Percentiles rank a stretch among this genome's conserved stretches.
phyloP scores from a whole-genome alignment of 2,797 vertebrate genomes.

The Semaprochilodus insignis region DNA sequence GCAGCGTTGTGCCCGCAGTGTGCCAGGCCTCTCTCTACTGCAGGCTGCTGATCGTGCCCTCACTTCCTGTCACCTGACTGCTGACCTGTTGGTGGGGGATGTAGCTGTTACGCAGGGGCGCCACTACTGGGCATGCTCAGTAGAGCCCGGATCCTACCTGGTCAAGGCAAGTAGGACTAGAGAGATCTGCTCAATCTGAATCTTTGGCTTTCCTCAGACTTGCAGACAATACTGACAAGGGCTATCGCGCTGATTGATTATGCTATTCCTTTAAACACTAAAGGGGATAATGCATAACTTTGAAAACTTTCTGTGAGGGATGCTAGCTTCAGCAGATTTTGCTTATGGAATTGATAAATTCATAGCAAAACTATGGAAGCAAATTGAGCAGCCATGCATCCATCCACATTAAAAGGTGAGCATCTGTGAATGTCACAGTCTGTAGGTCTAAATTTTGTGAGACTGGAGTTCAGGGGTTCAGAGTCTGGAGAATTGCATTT shows the following conservation, averaged over 20 bases:
- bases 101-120: conserved; percentile 94
- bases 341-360: too few relatives aligned
- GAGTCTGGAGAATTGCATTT: neutral
- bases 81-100: conserved; percentile 92
- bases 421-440: neutral
- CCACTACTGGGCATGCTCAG: conserved; percentile 97
- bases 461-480: neutral
- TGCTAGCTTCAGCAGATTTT: too few relatives aligned
- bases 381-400: too few relatives aligned
- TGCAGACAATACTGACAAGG: neutral
- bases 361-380: too few relatives aligned
- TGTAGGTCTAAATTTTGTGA: neutral
- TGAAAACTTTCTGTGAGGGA: too few relatives aligned
- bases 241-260: too few relatives aligned
- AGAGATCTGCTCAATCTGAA: neutral
- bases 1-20: conserved; percentile 91
- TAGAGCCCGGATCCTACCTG: conserved; percentile 94
- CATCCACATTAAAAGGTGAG: neutral
- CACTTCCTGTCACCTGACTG: conserved; percentile 94
- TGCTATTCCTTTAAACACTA: too few relatives aligned
- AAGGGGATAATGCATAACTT: too few relatives aligned
- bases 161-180: conserved; percentile 80
- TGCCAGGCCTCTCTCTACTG: conserved; percentile 91
- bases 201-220: neutral
- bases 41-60: conserved; percentile 92